These are phyloP conservation scores for Hyperopisus bebe DNA, from an alignment of 2,113 vertebrate genomes.

Conservation along the genomic window DNA sequence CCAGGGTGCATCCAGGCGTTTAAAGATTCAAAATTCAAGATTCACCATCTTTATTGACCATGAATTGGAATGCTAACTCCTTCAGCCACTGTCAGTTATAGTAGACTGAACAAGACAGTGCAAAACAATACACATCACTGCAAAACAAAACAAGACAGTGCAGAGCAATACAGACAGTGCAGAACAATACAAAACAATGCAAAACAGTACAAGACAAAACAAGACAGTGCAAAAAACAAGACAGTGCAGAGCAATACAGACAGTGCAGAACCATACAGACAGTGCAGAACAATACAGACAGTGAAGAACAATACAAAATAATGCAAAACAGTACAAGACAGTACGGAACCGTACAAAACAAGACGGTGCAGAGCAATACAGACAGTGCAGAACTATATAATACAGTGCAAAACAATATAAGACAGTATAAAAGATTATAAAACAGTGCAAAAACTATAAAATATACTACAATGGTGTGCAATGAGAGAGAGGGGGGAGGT, in stretches of 20 bases:
- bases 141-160: too few relatives aligned
- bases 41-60: not conserved
- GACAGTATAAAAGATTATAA: not conserved
- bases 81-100: not conserved
- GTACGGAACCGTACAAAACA: too few relatives aligned
- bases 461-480: not conserved
- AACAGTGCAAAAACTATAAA: not conserved
- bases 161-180: too few relatives aligned
- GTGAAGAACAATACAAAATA: too few relatives aligned
- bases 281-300: too few relatives aligned
- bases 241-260: not conserved
- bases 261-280: too few relatives aligned
- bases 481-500: not conserved
- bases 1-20: not conserved
- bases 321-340: too few relatives aligned
- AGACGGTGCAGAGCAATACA: too few relatives aligned
- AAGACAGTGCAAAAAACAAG: not conserved
- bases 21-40: not conserved
- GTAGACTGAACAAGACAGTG: not conserved
- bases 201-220: too few relatives aligned
- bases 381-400: too few relatives aligned
- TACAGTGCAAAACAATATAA: not conserved
- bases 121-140: not conserved
- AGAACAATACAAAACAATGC: too few relatives aligned
- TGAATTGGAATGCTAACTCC: not conserved